These are phyloP conservation scores for Bombus terrestris DNA, from an alignment of 1,140 invertebrate genomes.

Conservation along the genomic window DNA sequence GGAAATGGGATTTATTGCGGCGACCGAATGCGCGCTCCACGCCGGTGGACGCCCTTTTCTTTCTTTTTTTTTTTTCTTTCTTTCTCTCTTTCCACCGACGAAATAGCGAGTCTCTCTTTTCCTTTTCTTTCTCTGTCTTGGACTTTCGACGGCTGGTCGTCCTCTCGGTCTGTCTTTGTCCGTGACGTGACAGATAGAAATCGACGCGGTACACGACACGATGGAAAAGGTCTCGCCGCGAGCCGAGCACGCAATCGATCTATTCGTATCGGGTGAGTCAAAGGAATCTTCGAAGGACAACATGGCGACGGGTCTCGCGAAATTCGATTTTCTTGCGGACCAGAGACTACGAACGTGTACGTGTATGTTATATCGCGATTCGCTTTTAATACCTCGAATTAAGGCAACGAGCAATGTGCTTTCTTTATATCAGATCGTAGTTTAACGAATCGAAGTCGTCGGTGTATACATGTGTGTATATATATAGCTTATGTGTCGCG, in stretches of 20 bases:
- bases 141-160: background rate
- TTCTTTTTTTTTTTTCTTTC: background rate
- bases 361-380: background rate
- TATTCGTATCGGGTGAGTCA: slow-evolving; percentile 25
- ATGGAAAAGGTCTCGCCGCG: slow-evolving; percentile 5
- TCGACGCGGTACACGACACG: slow-evolving; percentile 10
- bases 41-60: background rate
- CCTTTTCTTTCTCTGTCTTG: background rate
- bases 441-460: background rate
- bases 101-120: background rate
- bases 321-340: slow-evolving; percentile 1
- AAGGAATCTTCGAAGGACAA: slow-evolving; percentile 11
- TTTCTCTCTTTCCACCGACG: background rate
- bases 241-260: slow-evolving; percentile 27
- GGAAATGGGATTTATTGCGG: slow-evolving; percentile 26
- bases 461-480: background rate
- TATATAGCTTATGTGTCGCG: background rate
- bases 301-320: background rate
- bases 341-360: background rate
- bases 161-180: background rate
- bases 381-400: background rate
- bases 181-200: slow-evolving; percentile 24
- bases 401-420: background rate
- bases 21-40: background rate
- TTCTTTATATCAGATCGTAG: background rate